Base-by-base conservation (phyloP, 2,113 vertebrate species). In the Tetrao urogallus region DNA sequence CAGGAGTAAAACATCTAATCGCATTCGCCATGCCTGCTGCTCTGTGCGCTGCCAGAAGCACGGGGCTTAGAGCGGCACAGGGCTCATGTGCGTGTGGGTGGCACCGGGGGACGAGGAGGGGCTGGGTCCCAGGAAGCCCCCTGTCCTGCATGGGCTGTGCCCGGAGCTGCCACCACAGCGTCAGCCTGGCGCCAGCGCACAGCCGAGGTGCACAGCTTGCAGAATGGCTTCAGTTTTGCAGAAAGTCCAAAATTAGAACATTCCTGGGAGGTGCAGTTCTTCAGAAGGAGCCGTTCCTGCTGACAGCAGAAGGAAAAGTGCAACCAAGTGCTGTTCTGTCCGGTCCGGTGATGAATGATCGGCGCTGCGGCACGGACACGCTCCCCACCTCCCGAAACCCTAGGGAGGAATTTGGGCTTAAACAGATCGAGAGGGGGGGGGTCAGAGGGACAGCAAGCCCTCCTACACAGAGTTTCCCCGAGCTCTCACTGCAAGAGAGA, bases 141-240 rank as follows among this genome's bases (percentile, higher is more conserved):
- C 28, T 18, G 27, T 32, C 28, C 54, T 6, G 6, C 54, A 19
- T 10, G 52, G 15, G 27, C 52, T 54, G 27, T 17, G 27, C 52
- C 27, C 27, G 15, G 36, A 70, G 54, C 8, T 2, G 47, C 30
- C 61, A 67, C 43, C 6, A 8, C 65, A 8, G 42, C 42, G 42
- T 42, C 43, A 24, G 20, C 21, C 65, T 19, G 4, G 24, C 30
- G 4, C 30, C 20, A 10, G 19, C 27, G 20, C 52, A 10, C 60
- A 3, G 38, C 74, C 12, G 1, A 2, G 2, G 18, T 3, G 38
- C 22, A 7, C 18, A 16, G n/a, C 11, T 1, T 40, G 6, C 34
- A 27, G 57, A 15, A 64, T 15, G 36, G 22, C 61, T 4, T 4
- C 30, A 11, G 5, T 24, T 36, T 66, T 45, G 28, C 34, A 15